phyloP scores from a whole-genome alignment of 2,888 invertebrate species.

The Mythimna impura region DNA sequence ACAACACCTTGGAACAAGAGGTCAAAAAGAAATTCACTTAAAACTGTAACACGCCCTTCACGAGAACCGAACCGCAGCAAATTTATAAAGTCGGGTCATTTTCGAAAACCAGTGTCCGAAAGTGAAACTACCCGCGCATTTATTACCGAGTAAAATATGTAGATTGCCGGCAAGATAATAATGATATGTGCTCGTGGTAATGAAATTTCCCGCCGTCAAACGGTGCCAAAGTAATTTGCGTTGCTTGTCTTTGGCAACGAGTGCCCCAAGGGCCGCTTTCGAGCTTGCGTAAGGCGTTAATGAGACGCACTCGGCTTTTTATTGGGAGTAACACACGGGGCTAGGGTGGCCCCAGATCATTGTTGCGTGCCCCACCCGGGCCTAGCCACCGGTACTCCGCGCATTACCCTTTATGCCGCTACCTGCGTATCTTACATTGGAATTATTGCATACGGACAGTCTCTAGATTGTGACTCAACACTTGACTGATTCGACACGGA shows the following conservation, averaged over 20 bases:
- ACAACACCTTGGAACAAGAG: conserved; percentile 88
- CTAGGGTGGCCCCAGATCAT: conserved; percentile 69
- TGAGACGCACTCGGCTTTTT: conserved; percentile 84
- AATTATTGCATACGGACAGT: conserved; percentile 37
- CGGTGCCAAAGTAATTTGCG: conserved; percentile 91
- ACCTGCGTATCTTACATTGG: conserved; percentile 22
- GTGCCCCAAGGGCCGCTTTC: conserved; percentile 90
- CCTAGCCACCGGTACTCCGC: conserved; percentile 18
- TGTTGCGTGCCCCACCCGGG: conserved; percentile 23
- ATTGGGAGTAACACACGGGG: conserved; percentile 81
- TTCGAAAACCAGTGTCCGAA: conserved; percentile 90
- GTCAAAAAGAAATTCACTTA: conserved; percentile 90
- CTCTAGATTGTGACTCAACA: conserved; percentile 31
- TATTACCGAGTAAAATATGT: conserved; percentile 90
- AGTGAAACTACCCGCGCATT: conserved; percentile 90
- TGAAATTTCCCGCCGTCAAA: conserved; percentile 91
- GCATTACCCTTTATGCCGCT: conserved; percentile 24
- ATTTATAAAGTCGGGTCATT: conserved; percentile 88
- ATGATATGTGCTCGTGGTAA: conserved; percentile 91
- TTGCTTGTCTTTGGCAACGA: conserved; percentile 88
- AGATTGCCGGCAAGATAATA: conserved; percentile 90
- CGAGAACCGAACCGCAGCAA: conserved; percentile 79
- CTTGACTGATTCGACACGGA: conserved; percentile 22
- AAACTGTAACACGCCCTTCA: conserved; percentile 90
- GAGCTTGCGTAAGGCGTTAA: conserved; percentile 89